Evolutionary conservation across 2,888 invertebrate genomes (phyloP).

Genomic region (Drosophila suboccidentalis): DNA sequence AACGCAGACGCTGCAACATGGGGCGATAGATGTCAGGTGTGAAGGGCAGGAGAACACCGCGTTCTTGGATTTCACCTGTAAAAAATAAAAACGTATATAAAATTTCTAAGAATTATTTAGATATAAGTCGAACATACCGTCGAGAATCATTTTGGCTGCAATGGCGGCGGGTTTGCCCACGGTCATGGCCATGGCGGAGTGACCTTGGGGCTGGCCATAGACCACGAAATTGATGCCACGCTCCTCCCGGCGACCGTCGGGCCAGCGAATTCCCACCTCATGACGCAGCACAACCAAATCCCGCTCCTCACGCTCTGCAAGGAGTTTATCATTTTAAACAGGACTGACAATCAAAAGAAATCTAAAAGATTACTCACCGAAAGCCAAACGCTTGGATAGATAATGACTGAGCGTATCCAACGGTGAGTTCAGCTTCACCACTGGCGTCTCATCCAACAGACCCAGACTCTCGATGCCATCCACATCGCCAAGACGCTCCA

Average conservation of each 20-base stretch:
- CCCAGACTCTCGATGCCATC: slow-evolving; percentile 95
- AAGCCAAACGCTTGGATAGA: slow-evolving; percentile 92
- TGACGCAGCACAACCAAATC: slow-evolving; percentile 98
- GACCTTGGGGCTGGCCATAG: slow-evolving; percentile 92
- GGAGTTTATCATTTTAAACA: slow-evolving; percentile 13
- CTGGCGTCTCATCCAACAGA: slow-evolving; percentile 92
- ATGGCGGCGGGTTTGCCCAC: slow-evolving; percentile 98
- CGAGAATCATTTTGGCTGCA: slow-evolving; percentile 98
- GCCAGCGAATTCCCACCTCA: slow-evolving; percentile 96
- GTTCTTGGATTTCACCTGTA: slow-evolving; percentile 95
- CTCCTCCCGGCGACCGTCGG: slow-evolving; percentile 92
- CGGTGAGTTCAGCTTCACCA: slow-evolving; percentile 94
- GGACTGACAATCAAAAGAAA: background rate
- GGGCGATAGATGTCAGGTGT: slow-evolving; percentile 97
- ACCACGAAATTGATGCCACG: slow-evolving; percentile 95
- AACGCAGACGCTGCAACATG: slow-evolving; percentile 93
- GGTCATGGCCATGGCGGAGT: slow-evolving; percentile 98
- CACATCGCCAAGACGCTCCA: slow-evolving; percentile 92
- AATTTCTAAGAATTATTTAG: background rate
- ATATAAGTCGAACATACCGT: slow-evolving; percentile 86
- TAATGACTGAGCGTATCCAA: slow-evolving; percentile 97
- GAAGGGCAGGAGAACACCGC: slow-evolving; percentile 97
- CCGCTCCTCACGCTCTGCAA: slow-evolving; percentile 91
- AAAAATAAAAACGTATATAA: background rate
- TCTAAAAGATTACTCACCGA: slow-evolving; percentile 87